Base-by-base conservation (phyloP, 2,113 vertebrate genomes). In the Rhinogobius similis region DNA sequence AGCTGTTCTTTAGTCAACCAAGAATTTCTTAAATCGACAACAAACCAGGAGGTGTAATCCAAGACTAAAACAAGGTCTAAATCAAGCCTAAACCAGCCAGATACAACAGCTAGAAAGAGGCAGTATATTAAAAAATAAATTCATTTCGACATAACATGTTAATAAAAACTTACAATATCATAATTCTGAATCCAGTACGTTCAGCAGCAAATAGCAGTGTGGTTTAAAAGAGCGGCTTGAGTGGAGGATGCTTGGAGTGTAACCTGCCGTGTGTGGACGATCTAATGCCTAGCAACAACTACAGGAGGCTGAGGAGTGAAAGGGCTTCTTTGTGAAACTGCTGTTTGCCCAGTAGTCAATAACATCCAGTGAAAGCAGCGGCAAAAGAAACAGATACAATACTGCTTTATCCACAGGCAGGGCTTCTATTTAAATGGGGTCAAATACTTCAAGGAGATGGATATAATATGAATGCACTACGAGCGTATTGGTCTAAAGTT, bases 231-330 rank as follows among this genome's bases (percentile, higher is more conserved):
- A 21, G 66, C 2, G 29, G 52, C 26, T 20, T 36, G 52, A 53
- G 48, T 23, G 10, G 46, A 29, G 26, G 52, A 58, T 41, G 39
- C 52, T 23, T 16, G 23, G 6, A 32, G 10, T 0, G 0, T 68
- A 48, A 64, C 63, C 14, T 32, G 43, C 67, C 39, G 32, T 67
- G 53, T 62, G 38, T 62, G 12, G 14, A 5, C 27, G 23, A 39
- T 50, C 41, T 21, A 73, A 58, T 65, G 21, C 73, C 68, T 36
- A 65, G 68, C 48, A 69, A 68, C 48, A 67, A 68, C 72, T 43
- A 16, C 58, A 38, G 29, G 27, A 61, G 14, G 12, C 26, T 8
- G 26, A 1, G 16, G 26, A 58, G 14, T 58, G 14, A 58, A 58
- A 27, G 26, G 3, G 55, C 7, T 14, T 58, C 55, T 29, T 61